Conservation (phyloP, 2,888 invertebrate species). For the Horisme vitalbata region DNA sequence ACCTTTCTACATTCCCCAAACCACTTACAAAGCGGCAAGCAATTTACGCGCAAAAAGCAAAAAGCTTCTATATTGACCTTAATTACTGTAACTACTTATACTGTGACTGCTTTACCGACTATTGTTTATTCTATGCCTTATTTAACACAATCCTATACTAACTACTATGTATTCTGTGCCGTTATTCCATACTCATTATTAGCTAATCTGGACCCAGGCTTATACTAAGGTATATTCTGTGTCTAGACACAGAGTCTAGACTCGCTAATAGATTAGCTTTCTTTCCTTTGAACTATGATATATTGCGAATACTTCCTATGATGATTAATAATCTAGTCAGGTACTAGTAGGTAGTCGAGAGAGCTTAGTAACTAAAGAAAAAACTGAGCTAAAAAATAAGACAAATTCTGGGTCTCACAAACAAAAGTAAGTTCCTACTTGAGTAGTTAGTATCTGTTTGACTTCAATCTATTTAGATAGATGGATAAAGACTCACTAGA, state of each 20-base stretch:
- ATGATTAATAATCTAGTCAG: slow-evolving; percentile 14
- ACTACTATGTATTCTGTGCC: neutral
- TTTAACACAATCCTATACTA: no score
- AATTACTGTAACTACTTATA: slow-evolving; percentile 4
- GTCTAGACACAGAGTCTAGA: neutral
- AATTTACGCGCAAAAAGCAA: slow-evolving; percentile 4
- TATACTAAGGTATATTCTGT: neutral
- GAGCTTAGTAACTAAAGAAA: no score
- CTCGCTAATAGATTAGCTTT: slow-evolving; percentile 21
- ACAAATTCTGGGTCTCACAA: no score
- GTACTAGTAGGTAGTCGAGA: neutral
- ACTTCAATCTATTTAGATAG: no score
- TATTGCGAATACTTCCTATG: slow-evolving; percentile 20
- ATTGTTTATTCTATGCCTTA: neutral
- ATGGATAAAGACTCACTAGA: no score
- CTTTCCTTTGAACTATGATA: slow-evolving; percentile 22
- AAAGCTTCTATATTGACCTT: neutral
- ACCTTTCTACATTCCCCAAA: slow-evolving; percentile 5
- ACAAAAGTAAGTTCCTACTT: no score
- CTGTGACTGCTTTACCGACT: neutral
- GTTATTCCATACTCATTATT: neutral
- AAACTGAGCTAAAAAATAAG: no score
- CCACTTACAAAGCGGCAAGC: slow-evolving; percentile 6
- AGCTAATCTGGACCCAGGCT: neutral
- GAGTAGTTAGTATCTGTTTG: no score